Base-by-base conservation (phyloP, 2,113 vertebrate species). In the Callionymus lyra region DNA sequence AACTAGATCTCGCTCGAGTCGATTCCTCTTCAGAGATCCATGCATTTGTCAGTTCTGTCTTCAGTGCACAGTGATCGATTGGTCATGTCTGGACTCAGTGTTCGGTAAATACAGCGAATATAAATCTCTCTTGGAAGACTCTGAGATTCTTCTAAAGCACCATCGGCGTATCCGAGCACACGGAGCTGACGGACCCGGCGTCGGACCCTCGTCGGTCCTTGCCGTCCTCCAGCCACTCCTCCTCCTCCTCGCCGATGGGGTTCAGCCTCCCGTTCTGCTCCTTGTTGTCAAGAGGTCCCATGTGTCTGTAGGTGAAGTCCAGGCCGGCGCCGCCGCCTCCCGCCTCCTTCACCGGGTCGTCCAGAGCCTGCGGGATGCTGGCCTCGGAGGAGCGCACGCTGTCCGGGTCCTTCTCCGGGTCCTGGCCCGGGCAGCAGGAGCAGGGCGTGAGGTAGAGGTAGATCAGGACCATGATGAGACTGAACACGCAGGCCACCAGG, bases 371-470 rank as follows among this genome's bases (percentile, higher is more conserved):
- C 2, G 91, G 82, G 61, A 88, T 74, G 47, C 91, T 98, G 39
- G 92, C 87, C 48, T 87, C 86, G 0, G 92, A 98, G 6, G 93
- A 98, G 65, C 84, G 91, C 63, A 91, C 85, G 65, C 95, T 98
- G 69, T 92, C 91, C 14, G n/a, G n/a, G n/a, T 80, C 77, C 0
- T 90, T 83, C 0, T 86, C 76, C 33, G 86, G 87, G 16, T 87
- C 83, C 27, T 72, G 39, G 39, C 37, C 70, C 0, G 86, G 82
- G 68, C 95, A 96, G 59, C 90, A 91, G 6, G 75, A 31, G 69
- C 89, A 96, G 59, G 95, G 95, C 0, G 93, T 94, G 57, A 98
- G 74, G 62, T 93, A 98, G 76, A 98, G 85, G 73, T 98, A 98
- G 77, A 96, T 87, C 47, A 98, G 83, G 21, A 98, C 88, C 73